A percentile compares a stretch with the other conserved stretches of the same genome.
phyloP scores from a whole-genome alignment of 2,888 invertebrate species.

The Cataglyphis rosenhaueri region DNA sequence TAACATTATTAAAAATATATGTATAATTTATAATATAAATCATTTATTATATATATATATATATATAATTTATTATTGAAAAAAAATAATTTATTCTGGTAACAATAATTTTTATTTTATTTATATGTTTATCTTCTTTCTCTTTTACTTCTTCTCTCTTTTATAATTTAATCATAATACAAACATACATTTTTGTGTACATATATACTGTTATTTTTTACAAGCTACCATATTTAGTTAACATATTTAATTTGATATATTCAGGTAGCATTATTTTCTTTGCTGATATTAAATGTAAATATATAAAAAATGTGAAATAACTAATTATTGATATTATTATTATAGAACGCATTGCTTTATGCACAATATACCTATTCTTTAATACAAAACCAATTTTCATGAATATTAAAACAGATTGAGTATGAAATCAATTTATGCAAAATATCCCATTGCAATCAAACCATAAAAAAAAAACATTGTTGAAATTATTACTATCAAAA shows the following conservation, averaged over 20 bases:
- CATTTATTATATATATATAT: background rate
- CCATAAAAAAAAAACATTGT: background rate
- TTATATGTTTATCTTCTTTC: background rate
- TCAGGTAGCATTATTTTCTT: background rate
- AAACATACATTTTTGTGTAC: background rate
- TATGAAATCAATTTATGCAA: background rate
- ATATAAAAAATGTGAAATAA: background rate
- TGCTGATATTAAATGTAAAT: background rate
- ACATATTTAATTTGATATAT: background rate
- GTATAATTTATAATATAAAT: background rate
- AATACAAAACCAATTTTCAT: background rate
- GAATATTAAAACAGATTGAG: background rate
- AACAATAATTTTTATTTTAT: background rate
- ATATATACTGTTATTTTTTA: background rate
- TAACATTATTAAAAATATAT: background rate
- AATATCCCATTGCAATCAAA: background rate
- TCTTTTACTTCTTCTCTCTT: background rate
- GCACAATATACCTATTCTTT: background rate
- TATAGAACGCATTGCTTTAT: background rate
- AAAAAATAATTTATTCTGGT: background rate
- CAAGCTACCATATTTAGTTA: background rate
- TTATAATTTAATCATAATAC: background rate
- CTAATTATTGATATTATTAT: background rate
- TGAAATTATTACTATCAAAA: background rate
- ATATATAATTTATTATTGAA: too few species aligned